These are phyloP conservation scores for Biston stratarius DNA, from an alignment of 2,888 invertebrate genomes.

Conservation along the genomic window DNA sequence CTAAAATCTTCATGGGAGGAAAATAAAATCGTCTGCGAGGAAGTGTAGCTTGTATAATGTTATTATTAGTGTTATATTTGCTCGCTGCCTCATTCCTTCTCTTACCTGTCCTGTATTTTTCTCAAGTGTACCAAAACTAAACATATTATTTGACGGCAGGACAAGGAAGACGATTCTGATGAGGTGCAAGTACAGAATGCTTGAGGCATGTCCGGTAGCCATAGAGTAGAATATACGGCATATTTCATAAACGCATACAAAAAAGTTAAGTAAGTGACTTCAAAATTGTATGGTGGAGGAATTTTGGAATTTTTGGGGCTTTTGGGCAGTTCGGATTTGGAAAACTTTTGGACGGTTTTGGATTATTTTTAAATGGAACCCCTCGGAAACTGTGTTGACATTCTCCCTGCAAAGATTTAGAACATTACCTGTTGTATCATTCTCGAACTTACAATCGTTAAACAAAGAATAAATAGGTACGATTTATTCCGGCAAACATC, in stretches of 20 bases:
- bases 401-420: neutral
- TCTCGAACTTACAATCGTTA: no score
- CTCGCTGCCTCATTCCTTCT: no score
- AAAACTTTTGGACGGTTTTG: neutral
- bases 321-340: neutral
- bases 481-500: no score
- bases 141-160: constrained; percentile 47
- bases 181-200: constrained; percentile 54
- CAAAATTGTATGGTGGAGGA: constrained; percentile 28
- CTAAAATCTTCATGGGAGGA: no score
- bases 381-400: neutral
- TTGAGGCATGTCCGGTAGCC: constrained; percentile 52
- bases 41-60: no score
- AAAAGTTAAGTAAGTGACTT: constrained; percentile 42
- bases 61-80: no score
- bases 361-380: neutral
- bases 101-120: no score
- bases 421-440: no score
- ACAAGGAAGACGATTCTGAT: constrained; percentile 50
- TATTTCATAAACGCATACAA: constrained; percentile 35
- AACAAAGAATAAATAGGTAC: no score
- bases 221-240: constrained; percentile 45
- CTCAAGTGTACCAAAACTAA: neutral
- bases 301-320: constrained; percentile 1
- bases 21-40: no score